Percentiles rank a stretch among this genome's conserved stretches.
phyloP scores from a whole-genome alignment of 2,113 vertebrate species.

The Sturnus vulgaris region DNA sequence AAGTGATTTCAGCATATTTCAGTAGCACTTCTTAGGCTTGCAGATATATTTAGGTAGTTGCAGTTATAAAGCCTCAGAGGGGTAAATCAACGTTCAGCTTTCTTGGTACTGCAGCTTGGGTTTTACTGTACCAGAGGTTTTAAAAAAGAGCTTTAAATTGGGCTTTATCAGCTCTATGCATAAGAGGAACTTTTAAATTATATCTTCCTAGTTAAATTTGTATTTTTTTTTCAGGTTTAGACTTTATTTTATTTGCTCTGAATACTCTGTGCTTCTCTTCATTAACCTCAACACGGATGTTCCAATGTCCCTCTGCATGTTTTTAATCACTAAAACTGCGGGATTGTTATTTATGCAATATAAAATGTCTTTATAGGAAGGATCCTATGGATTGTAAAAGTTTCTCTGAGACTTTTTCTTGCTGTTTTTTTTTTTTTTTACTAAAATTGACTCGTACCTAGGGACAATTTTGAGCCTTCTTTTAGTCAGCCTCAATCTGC shows the following conservation, averaged over 20 bases:
- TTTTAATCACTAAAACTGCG: background rate
- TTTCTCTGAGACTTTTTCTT: background rate
- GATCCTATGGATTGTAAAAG: background rate
- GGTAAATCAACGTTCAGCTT: background rate
- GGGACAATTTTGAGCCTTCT: background rate
- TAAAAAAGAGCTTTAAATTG: background rate
- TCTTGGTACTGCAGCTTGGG: background rate
- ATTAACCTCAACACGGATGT: rapidly evolving
- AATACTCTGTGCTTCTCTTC: background rate
- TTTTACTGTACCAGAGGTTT: background rate
- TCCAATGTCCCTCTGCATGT: background rate
- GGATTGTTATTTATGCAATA: background rate
- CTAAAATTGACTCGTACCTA: background rate
- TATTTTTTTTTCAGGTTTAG: background rate
- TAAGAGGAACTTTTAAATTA: background rate
- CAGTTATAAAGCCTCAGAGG: background rate
- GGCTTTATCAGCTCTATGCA: background rate
- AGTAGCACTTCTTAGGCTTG: background rate
- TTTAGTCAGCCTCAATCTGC: too few relatives aligned
- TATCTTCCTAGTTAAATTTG: background rate
- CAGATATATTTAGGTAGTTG: background rate
- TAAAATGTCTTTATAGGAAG: background rate
- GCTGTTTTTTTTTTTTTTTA: background rate
- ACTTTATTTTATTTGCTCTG: background rate
- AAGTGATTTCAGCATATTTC: background rate